Base-by-base conservation (phyloP, 1,140 invertebrate genomes). In the Schlechtendalia chinensis region DNA sequence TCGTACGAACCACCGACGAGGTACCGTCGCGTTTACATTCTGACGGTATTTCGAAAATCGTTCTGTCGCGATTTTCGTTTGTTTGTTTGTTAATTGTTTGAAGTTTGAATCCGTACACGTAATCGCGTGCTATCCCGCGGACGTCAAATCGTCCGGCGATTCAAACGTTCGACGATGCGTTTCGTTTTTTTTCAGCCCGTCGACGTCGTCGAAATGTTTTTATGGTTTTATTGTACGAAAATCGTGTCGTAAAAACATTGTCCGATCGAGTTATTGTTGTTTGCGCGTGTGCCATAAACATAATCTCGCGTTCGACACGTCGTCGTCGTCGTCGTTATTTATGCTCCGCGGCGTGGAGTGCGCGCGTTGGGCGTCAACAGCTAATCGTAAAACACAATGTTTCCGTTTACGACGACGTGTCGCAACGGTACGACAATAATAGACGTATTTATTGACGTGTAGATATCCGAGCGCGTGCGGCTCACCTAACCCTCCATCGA, bases 221-320 rank as follows among this genome's bases (percentile, higher is more conserved):
- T 69, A 69, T 69, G 45, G 45, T 69, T 69, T 69, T 69, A 69
- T 69, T 47, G 22, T 69, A 69, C 67, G 32, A 27, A 69, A 54
- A 50, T 69, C 27, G 67, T 17, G 67, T 24, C 47, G 67, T 69
- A 69, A 69, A 69, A 69, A 69, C 16, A 50, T 67, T 50, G 50
- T 27, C 39, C 22, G 14, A 69, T 69, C 8, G 67, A 69, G 67
- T 67, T 39, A n/a, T 47, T 50, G 14, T 12, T 69, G 67, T 69
- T 69, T 69, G 22, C 39, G 24, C n/a, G 19, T 47, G 14, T 50
- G 45, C 22, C 67, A 69, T 69, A 69, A 69, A 69, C 24, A 50
- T 69, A 69, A 69, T 69, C 67, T 69, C n/a, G 17, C 16, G 17
- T 69, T 69, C 17, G 8, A 69, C 65, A 12, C 16, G 22, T 39